These are phyloP conservation scores for Etia nguti DNA, from an alignment of 2,113 vertebrate genomes.

Conservation along the genomic window DNA sequence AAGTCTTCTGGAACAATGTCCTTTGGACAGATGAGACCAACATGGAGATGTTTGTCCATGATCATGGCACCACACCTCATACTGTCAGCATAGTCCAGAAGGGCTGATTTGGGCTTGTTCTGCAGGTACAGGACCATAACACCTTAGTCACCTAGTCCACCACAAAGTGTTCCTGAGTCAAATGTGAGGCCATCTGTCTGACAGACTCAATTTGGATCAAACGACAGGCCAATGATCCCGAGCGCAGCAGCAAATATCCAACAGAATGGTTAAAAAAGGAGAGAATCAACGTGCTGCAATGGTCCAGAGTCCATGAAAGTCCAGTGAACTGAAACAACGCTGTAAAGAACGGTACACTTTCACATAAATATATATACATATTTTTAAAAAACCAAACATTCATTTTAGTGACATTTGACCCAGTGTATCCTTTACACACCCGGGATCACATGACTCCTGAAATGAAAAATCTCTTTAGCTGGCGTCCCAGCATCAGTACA, in stretches of 20 bases:
- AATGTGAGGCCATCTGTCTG: accelerated
- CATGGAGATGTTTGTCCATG: neutral
- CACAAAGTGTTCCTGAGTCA: neutral
- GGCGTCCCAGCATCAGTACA: accelerated
- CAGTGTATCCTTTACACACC: neutral
- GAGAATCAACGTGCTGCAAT: neutral
- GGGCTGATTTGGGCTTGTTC: neutral
- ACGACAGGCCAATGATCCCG: neutral
- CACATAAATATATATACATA: neutral
- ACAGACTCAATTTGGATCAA: neutral
- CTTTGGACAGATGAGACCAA: neutral
- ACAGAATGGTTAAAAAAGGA: neutral
- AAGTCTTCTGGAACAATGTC: neutral
- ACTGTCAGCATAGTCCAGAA: neutral
- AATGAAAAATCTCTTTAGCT: accelerated
- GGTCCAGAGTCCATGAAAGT: neutral
- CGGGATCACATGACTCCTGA: neutral
- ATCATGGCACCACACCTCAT: accelerated
- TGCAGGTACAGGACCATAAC: neutral
- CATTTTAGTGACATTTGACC: neutral
- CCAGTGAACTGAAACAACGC: neutral
- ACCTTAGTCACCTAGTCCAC: neutral
- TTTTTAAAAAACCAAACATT: accelerated
- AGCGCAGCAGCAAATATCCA: neutral
- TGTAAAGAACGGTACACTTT: accelerated